Evolutionary conservation across 2,113 vertebrate genomes (phyloP), one percentile per base, ranked within the genome.

Genomic region (Cinclus cinclus): DNA sequence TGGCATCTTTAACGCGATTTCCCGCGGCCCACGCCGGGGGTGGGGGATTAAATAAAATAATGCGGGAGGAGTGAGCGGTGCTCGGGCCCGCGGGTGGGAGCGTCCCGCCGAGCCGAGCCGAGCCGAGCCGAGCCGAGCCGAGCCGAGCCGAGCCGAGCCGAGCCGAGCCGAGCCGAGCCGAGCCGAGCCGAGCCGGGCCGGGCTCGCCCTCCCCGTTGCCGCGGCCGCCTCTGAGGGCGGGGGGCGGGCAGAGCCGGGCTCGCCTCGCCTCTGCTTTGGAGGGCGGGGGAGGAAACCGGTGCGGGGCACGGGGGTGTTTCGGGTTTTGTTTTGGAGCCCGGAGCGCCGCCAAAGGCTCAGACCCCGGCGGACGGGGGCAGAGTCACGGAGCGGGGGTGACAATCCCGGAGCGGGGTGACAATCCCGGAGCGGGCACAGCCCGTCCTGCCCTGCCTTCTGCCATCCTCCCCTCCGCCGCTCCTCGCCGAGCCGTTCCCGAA

Each of bases 251-350:
- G 95, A 92, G 55, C 53, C 94, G 92, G 78, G 87, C 86, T 97
- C 95, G 71, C 93, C 97, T 97, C 95, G 92, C 53, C 97, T 95
- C 96, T 70, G 73, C 70, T 83, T 70, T 16, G 60, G 82, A 89
- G 68, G 85, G 93, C 67, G 91, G 93, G 75, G 69, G 80, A 71
- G 71, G n/a, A 27, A 68, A 62, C 44, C 39, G 39, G 44, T 4
- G 82, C 25, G 39, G 81, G 73, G 56, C 18, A 14, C 42, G 59
- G 39, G 28, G 30, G 30, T 31, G 79, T n/a, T 95, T 96, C 89
- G 87, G 96, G 63, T 95, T 97, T n/a, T 92, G 95, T 44, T 92
- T 97, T 73, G 22, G 92, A 96, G 83, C 97, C 87, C 95, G 97
- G 97, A 97, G 68, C 39, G 39, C 58, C 50, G 68, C 41, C 56